Conservation (phyloP, 2,797 vertebrate genomes). For the Aratinga solstitialis region DNA sequence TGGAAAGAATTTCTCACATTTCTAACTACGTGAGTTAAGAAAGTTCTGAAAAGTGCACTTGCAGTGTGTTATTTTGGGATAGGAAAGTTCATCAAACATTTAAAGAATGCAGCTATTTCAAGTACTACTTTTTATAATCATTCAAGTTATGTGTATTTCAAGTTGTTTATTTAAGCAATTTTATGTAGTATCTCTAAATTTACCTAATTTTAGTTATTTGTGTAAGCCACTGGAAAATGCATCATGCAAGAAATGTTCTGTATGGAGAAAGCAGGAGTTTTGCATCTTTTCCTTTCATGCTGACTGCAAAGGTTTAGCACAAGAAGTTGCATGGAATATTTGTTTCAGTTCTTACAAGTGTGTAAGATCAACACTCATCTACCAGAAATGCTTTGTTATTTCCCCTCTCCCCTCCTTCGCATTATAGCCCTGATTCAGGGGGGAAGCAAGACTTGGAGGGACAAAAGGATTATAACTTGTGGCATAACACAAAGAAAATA, state of each 20-base stretch:
- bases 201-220: background rate
- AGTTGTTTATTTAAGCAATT: background rate
- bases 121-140: background rate
- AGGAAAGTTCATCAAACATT: background rate
- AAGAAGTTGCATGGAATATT: background rate
- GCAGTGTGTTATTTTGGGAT: background rate
- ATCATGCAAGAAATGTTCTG: background rate
- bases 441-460: background rate
- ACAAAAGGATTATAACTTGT: background rate
- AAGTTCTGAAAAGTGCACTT: background rate
- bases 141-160: background rate
- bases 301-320: background rate
- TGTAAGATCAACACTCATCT: background rate
- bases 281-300: background rate
- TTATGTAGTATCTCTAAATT: background rate
- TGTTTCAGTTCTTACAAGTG: rapidly evolving
- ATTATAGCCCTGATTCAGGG: background rate
- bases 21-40: background rate
- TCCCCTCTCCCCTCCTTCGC: rapidly evolving
- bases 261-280: background rate
- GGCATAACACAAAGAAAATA: background rate
- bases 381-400: background rate
- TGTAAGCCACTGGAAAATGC: background rate
- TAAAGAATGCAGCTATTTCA: background rate
- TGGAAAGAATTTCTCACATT: background rate